Evolutionary conservation across 2,113 vertebrate genomes (phyloP), one percentile per base, ranked within the genome.

Genomic region (Neogale vison): DNA sequence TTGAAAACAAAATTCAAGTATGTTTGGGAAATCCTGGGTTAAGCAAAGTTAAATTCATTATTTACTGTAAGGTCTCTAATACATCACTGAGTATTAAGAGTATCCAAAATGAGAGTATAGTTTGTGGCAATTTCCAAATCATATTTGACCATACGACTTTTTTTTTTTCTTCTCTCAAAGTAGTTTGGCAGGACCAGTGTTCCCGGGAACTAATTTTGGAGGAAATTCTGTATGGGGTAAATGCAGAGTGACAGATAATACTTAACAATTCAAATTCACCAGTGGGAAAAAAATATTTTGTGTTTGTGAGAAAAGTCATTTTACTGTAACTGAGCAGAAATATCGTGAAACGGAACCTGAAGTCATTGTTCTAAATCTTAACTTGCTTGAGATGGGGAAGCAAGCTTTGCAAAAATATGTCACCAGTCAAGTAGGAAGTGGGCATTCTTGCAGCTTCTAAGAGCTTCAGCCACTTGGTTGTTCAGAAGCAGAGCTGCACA

Each of bases 381-480:
- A 95, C 20, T 94, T 79, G 69, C 67, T 96, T 57, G 1, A 82
- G 88, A 96, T 95, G 97, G 61, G 98, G 98, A 98, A 98, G 96
- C 57, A 42, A 90, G 86, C 89, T 96, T 91, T 98, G 95, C 98
- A 98, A 96, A 98, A 81, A 97, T 83, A 93, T 79, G 61, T 97
- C 90, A 55, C 71, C 7, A 76, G 95, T 93, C 10, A 98, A 98
- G 94, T 97, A 98, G 98, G 98, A 99, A 99, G 98, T 98, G 98
- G 97, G 93, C 95, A 90, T 95, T 97, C 87, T 81, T 97, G 95
- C 97, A 98, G 93, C 94, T 95, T 91, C 93, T 98, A 12, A 95
- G 96, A 97, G 72, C 85, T 90, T 82, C 96, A 92, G 69, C 45
- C 52, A 90, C 89, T 95, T 93, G 69, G 79, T 90, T 95, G 79